Conservation (phyloP, 2,888 invertebrate genomes). For the Prosapia bicincta region DNA sequence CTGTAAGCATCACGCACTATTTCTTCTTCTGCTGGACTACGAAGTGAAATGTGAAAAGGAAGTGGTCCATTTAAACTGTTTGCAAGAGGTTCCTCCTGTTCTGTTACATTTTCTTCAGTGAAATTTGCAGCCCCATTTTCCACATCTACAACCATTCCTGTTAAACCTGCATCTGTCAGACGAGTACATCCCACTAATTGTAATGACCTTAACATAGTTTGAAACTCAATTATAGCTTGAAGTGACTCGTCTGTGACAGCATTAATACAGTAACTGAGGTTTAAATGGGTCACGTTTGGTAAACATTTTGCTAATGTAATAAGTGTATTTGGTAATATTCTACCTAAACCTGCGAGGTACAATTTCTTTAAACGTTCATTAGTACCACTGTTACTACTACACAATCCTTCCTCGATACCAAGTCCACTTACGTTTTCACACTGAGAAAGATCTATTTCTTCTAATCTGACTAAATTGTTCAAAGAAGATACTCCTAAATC, state of each 20-base stretch:
- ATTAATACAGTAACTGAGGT: constrained; percentile 65
- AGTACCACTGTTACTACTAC: constrained; percentile 44
- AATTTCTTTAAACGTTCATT: constrained; percentile 54
- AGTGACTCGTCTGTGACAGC: constrained; percentile 60
- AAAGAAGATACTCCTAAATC: constrained; percentile 57
- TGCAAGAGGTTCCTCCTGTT: background rate
- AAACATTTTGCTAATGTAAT: constrained; percentile 57
- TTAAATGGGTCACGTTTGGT: constrained; percentile 56
- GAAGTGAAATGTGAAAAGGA: constrained; percentile 52
- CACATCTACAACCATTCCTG: constrained; percentile 57
- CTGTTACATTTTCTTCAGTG: background rate
- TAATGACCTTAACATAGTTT: constrained; percentile 56
- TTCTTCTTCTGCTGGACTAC: constrained; percentile 65
- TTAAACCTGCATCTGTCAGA: constrained; percentile 67
- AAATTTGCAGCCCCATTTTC: background rate
- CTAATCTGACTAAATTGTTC: constrained; percentile 53
- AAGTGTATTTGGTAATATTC: constrained; percentile 60
- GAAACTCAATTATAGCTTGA: constrained; percentile 63
- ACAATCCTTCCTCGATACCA: constrained; percentile 60
- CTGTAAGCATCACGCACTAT: constrained; percentile 63
- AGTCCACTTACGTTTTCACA: constrained; percentile 58
- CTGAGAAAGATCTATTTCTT: constrained; percentile 61
- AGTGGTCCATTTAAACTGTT: constrained; percentile 34
- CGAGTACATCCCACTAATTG: constrained; percentile 64
- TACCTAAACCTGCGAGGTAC: constrained; percentile 57